Conservation (phyloP, 1,140 invertebrate species). For the Schlechtendalia chinensis region DNA sequence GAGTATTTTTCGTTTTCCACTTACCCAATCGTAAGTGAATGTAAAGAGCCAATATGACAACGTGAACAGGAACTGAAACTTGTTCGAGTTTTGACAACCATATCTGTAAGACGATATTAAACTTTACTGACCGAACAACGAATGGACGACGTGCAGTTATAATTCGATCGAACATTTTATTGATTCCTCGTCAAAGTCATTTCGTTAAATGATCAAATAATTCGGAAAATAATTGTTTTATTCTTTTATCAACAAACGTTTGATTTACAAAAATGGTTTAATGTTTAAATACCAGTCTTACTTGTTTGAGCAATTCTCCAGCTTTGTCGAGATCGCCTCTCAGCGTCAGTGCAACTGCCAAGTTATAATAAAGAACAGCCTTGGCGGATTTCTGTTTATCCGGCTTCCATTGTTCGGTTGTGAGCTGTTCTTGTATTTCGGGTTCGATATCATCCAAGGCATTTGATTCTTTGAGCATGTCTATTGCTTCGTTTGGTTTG, state of each 20-base stretch:
- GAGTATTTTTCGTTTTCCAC: background rate
- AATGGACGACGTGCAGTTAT: no score
- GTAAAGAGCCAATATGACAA: conserved; percentile 70
- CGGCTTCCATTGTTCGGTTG: conserved; percentile 66
- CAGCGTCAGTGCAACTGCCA: conserved; percentile 74
- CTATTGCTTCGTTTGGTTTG: conserved; percentile 77
- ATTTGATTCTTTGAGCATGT: conserved; percentile 77
- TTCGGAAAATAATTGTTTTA: no score
- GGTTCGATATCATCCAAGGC: conserved; percentile 63
- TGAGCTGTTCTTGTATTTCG: conserved; percentile 44
- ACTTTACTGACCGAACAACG: background rate
- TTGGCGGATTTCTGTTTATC: conserved; percentile 65
- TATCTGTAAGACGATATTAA: conserved; percentile 56
- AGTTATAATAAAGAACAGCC: conserved; percentile 74
- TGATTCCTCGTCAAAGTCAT: no score
- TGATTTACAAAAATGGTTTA: no score
- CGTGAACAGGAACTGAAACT: conserved; percentile 70
- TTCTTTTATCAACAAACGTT: no score
- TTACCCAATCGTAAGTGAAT: conserved; percentile 69
- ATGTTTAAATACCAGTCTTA: conserved; percentile 53
- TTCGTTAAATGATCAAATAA: no score
- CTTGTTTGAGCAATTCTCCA: conserved; percentile 66
- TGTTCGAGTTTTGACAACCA: conserved; percentile 62
- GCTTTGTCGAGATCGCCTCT: conserved; percentile 76
- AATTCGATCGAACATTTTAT: no score